Evolutionary conservation across 2,888 invertebrate species (phyloP), one percentile per base, ranked within the genome.

Genomic region (Drosophila atroscutellata): DNA sequence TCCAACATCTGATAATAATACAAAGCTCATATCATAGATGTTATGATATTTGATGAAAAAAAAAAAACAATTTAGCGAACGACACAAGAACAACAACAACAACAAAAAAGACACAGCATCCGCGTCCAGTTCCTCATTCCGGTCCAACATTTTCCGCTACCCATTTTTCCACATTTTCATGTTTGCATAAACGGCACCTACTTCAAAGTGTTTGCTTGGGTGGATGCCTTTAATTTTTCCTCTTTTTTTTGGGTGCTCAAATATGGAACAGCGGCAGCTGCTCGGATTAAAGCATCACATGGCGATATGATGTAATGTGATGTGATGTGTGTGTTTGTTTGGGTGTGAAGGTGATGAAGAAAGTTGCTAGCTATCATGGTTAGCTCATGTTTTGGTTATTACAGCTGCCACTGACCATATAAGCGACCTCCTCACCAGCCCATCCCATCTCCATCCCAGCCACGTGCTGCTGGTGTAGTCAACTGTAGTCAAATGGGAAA

Each of bases 1-100:
- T 30, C 52, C 51, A 58, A 28, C 71, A 68, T 59, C 59, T 51
- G 59, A 71, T 71, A 47, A 88, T 77, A 89, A 89, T 89, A 77
- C 83, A 78, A 85, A 89, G 77, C 85, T 85, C 88, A 86, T 85
- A 85, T 89, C 85, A 32, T 89, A 69, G 90, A 89, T 85, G 75
- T 75, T 80, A 89, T 82, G 70, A 82, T 82, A 73, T 72, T 75
- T 69, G 58, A 72, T 80, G 71, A 55, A 51, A 37, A 45, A 15
- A 15, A 15, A 8, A 61, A 62, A 55, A 64, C 36, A 58, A 76
- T 78, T 80, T 80, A 69, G 62, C 66, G 50, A 55, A 24, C 52
- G 26, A 32, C 70, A 65, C 72, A 74, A 39, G 15, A 20, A 18
- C 51, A 45, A 64, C 5, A 50, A 52, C 51, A 51, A 52, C 51